Percentiles rank a stretch among this genome's conserved stretches.
Evolutionary conservation across 2,113 vertebrate genomes (phyloP).

Genomic region (Cygnus atratus): DNA sequence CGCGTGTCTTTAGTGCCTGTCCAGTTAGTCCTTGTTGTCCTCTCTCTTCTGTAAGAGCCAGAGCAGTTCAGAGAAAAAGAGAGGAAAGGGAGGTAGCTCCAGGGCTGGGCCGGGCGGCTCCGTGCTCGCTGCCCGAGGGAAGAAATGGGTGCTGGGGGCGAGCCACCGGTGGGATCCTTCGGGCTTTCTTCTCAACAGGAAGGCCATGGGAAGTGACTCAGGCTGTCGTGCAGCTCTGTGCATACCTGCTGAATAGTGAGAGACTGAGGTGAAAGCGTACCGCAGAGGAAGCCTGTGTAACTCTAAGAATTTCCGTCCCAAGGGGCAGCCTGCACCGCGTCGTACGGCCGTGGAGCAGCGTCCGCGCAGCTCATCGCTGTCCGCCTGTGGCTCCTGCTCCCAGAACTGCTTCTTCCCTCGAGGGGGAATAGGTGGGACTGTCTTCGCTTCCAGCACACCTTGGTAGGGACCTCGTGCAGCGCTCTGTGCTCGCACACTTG

Average conservation of each 20-base stretch:
- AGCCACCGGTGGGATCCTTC: background rate
- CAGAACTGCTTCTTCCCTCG: fast-evolving
- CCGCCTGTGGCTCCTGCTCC: background rate
- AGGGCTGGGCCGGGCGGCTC: too few relatives aligned
- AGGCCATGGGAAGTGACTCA: background rate
- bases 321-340: fast-evolving
- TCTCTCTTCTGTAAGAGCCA: background rate
- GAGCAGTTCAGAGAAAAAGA: background rate
- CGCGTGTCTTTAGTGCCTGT: background rate
- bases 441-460: background rate
- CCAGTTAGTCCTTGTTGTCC: background rate
- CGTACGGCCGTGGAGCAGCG: background rate
- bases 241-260: background rate
- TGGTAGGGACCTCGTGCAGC: fast-evolving
- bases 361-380: background rate
- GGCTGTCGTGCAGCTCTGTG: too few relatives aligned
- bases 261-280: background rate
- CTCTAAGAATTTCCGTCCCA: background rate
- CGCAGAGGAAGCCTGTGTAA: background rate
- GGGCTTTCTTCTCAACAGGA: background rate
- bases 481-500: background rate
- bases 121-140: too few relatives aligned
- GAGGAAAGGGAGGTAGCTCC: too few relatives aligned
- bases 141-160: too few relatives aligned
- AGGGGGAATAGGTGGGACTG: background rate